A percentile compares a stretch with the other conserved stretches of the same genome.
Conservation (phyloP, 1,140 invertebrate genomes). For the Bombus waltoni region DNA sequence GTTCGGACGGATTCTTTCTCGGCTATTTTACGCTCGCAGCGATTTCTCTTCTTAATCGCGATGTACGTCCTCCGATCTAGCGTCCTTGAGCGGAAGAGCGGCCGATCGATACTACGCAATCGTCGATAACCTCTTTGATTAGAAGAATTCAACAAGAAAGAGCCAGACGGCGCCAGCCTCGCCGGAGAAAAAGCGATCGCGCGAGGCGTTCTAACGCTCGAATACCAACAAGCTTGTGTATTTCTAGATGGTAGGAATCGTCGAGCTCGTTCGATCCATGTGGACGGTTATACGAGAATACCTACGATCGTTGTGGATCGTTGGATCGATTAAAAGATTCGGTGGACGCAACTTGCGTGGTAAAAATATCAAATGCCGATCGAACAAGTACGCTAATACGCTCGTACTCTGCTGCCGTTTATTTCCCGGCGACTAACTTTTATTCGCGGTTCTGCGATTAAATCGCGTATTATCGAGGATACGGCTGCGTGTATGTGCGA, state of each 20-base stretch:
- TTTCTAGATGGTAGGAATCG: conserved; percentile 40
- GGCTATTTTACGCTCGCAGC: conserved; percentile 1
- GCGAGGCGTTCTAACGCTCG: conserved; percentile 57
- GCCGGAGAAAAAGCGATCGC: conserved; percentile 51
- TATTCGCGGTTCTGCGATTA: no score
- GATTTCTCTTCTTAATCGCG: conserved; percentile 56
- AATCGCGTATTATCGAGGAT: no score
- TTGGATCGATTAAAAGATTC: conserved; percentile 11
- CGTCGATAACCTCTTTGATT: conserved; percentile 59
- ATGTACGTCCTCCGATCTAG: conserved; percentile 40
- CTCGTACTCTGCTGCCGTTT: background rate
- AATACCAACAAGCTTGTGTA: conserved; percentile 38
- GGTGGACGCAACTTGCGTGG: background rate
- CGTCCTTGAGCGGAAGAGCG: conserved; percentile 53
- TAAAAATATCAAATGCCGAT: background rate
- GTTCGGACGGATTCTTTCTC: conserved; percentile 21
- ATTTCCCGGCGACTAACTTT: no score
- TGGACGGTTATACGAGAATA: conserved; percentile 46
- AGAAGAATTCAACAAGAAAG: conserved; percentile 58
- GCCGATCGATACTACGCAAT: conserved; percentile 47
- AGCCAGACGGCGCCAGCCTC: conserved; percentile 54
- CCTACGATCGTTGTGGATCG: conserved; percentile 3
- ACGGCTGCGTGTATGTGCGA: no score
- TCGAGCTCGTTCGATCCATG: conserved; percentile 22
- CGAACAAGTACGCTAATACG: background rate